phyloP scores from a whole-genome alignment of 1,140 invertebrate species.

The Chionoecetes opilio region DNA sequence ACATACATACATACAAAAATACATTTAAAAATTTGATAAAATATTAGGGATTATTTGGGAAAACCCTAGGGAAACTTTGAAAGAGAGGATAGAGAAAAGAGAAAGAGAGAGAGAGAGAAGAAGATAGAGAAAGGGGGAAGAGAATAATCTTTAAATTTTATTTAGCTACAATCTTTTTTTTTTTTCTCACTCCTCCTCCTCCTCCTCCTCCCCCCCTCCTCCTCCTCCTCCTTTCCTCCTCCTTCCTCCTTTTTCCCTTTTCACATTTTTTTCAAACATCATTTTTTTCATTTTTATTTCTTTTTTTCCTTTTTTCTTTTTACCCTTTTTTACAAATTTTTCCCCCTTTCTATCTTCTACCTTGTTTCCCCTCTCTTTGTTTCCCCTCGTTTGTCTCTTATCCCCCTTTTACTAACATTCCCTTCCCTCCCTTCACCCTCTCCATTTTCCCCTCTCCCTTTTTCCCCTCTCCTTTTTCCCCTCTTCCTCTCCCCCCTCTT shows the following conservation, averaged over 20 bases:
- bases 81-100: too few species aligned
- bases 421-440: neutral
- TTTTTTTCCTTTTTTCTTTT: neutral
- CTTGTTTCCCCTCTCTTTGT: neutral
- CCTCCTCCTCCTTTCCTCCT: neutral
- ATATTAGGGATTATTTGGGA: too few species aligned
- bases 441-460: neutral
- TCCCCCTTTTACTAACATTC: neutral
- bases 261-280: too few species aligned
- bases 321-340: neutral
- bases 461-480: neutral
- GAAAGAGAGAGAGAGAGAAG: too few species aligned
- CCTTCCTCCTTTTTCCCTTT: neutral
- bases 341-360: neutral
- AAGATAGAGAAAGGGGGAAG: too few species aligned
- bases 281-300: neutral
- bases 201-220: too few species aligned
- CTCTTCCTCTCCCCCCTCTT: neutral
- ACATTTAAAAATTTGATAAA: too few species aligned
- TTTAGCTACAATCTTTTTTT: too few species aligned
- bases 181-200: too few species aligned
- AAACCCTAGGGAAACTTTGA: too few species aligned
- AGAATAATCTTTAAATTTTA: too few species aligned
- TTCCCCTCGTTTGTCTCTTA: neutral
- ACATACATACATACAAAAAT: too few species aligned